phyloP scores from a whole-genome alignment of 2,113 vertebrate genomes.

The Cryptotis parvus region DNA sequence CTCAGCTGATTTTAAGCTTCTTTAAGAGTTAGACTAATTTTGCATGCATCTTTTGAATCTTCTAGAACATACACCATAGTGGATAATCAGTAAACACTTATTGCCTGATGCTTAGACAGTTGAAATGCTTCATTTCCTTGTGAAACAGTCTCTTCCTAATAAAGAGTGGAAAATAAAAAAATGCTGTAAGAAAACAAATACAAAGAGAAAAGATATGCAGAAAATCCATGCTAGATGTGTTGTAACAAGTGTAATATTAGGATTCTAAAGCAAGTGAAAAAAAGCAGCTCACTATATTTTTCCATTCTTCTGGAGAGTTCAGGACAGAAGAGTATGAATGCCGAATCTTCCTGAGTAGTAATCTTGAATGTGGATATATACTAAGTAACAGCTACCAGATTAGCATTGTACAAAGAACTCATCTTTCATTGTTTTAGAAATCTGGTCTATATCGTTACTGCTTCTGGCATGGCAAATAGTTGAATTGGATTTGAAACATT shows the following conservation, averaged over 20 bases:
- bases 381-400: background rate
- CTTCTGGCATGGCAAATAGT: background rate
- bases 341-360: background rate
- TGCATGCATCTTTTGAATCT: constrained; percentile 1
- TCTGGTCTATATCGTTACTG: background rate
- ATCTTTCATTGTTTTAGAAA: background rate
- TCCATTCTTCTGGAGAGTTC: background rate
- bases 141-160: constrained; percentile 38
- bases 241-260: background rate
- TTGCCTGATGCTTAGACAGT: constrained; percentile 5
- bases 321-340: background rate
- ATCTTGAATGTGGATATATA: background rate
- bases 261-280: background rate
- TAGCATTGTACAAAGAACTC: background rate
- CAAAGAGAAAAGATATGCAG: too few relatives aligned
- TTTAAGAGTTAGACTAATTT: background rate
- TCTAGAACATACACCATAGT: background rate
- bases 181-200: too few relatives aligned
- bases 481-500: background rate
- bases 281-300: background rate
- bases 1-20: background rate
- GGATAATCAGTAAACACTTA: background rate
- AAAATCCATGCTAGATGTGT: background rate
- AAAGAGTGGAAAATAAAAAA: constrained; percentile 8
- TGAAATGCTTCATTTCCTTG: constrained; percentile 22